Evolutionary conservation across 2,113 vertebrate genomes (phyloP).

Genomic region (Sialia sialis): DNA sequence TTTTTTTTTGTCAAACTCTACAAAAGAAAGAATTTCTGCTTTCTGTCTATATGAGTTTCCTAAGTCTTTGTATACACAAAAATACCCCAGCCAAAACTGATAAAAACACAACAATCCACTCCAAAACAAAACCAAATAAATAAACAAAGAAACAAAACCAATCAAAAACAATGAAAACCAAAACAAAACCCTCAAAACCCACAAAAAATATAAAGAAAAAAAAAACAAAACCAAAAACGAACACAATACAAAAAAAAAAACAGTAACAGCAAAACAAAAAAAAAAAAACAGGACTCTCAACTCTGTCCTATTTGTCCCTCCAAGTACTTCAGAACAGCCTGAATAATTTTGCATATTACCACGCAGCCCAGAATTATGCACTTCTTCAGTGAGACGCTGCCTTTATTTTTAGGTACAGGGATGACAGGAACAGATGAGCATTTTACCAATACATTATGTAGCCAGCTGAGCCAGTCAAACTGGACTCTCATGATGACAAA

Average conservation of each 20-base stretch:
- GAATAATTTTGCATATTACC: neutral
- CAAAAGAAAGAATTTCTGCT: neutral
- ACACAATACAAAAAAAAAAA: too few relatives aligned
- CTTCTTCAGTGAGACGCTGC: neutral
- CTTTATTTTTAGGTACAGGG: neutral
- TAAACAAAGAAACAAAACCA: neutral
- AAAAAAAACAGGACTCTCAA: neutral
- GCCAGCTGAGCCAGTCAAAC: neutral
- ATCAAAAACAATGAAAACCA: neutral
- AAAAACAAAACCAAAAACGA: neutral
- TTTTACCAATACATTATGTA: neutral
- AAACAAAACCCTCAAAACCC: neutral
- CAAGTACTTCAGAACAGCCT: neutral
- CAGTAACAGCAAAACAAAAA: neutral
- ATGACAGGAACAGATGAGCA: neutral
- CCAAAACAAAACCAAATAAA: fast-evolving
- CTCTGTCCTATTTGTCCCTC: neutral
- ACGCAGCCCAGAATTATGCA: neutral
- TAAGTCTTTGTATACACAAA: neutral
- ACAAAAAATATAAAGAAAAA: neutral
- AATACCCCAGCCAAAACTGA: fast-evolving
- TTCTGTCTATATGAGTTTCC: neutral
- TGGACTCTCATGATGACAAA: neutral
- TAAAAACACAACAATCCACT: neutral
- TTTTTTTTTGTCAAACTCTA: neutral